Percentiles rank a stretch among this genome's conserved stretches.
These are phyloP conservation scores for Cheiracanthium punctorium DNA, from an alignment of 2,888 invertebrate species.

Conservation along the genomic window DNA sequence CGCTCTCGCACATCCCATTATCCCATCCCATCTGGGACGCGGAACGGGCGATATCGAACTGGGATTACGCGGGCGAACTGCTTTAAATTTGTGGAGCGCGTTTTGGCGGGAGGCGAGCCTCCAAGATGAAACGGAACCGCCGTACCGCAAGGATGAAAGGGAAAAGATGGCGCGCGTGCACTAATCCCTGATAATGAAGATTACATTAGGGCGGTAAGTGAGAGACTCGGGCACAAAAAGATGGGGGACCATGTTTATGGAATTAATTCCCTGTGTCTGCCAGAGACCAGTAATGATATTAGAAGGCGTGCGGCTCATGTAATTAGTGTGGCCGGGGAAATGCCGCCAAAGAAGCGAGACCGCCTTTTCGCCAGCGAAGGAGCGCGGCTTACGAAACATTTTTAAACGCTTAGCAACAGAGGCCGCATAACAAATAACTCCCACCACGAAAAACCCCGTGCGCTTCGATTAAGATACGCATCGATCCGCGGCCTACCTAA, in stretches of 20 bases:
- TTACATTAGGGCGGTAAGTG: slow-evolving; percentile 70
- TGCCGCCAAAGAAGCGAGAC: slow-evolving; percentile 51
- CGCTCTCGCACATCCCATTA: slow-evolving; percentile 61
- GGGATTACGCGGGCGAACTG: slow-evolving; percentile 68
- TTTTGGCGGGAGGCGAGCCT: slow-evolving; percentile 45
- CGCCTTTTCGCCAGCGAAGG: slow-evolving; percentile 27
- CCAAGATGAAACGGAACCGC: slow-evolving; percentile 59
- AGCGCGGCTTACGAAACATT: slow-evolving; percentile 26
- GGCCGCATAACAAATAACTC: slow-evolving; percentile 22
- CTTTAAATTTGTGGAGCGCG: slow-evolving; percentile 67
- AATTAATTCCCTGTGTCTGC: slow-evolving; percentile 67
- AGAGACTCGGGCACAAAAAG: slow-evolving; percentile 60
- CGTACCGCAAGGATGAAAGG: slow-evolving; percentile 57
- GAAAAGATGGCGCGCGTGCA: slow-evolving; percentile 32
- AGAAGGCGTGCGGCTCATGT: slow-evolving; percentile 68
- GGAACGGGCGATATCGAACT: slow-evolving; percentile 42
- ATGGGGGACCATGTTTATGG: slow-evolving; percentile 63
- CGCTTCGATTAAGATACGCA: slow-evolving; percentile 12
- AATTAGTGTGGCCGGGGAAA: slow-evolving; percentile 58
- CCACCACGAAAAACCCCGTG: not conserved
- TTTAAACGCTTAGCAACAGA: slow-evolving; percentile 25
- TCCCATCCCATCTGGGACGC: slow-evolving; percentile 68
- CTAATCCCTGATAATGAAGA: slow-evolving; percentile 71
- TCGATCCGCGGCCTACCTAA: not conserved
- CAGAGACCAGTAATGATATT: slow-evolving; percentile 64